Percentiles rank a stretch among this genome's conserved stretches.
Evolutionary conservation across 2,113 vertebrate species (phyloP).

Genomic region (Accipiter virgatus): DNA sequence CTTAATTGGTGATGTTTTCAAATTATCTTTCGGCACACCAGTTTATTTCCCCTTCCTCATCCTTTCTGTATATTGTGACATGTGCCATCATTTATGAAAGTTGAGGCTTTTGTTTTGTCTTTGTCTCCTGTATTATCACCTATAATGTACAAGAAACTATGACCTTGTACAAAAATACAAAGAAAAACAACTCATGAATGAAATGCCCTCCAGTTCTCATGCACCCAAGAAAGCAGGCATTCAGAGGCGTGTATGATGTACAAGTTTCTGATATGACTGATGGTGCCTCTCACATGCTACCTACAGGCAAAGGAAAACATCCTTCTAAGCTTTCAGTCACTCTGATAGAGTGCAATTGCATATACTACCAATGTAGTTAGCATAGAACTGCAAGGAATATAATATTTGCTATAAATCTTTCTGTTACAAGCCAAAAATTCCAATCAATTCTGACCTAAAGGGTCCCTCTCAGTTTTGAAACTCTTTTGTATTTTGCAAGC

Average conservation of each 20-base stretch:
- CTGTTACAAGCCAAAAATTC: not conserved
- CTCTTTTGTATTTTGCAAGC: not conserved
- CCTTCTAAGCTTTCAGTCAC: not conserved
- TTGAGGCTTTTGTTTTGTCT: not conserved
- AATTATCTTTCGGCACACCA: not conserved
- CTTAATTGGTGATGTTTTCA: not conserved
- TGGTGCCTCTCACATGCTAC: not conserved
- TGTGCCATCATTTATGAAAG: not conserved
- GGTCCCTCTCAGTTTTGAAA: not conserved
- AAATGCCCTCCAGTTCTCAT: not conserved
- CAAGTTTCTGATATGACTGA: not conserved
- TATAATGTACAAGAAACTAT: not conserved
- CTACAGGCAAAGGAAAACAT: slow-evolving; percentile 4
- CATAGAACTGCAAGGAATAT: not conserved
- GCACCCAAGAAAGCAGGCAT: not conserved
- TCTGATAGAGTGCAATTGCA: slow-evolving; percentile 1
- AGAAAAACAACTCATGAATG: not conserved
- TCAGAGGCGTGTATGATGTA: not conserved
- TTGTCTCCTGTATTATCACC: not conserved
- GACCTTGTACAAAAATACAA: not conserved
- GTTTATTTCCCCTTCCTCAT: not conserved
- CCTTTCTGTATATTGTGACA: not conserved
- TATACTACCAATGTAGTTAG: not conserved
- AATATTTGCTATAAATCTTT: not conserved
- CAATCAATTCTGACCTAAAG: slow-evolving; percentile 6